Evolutionary conservation across 2,888 invertebrate species (phyloP).

Genomic region (Psylliodes chrysocephalus): DNA sequence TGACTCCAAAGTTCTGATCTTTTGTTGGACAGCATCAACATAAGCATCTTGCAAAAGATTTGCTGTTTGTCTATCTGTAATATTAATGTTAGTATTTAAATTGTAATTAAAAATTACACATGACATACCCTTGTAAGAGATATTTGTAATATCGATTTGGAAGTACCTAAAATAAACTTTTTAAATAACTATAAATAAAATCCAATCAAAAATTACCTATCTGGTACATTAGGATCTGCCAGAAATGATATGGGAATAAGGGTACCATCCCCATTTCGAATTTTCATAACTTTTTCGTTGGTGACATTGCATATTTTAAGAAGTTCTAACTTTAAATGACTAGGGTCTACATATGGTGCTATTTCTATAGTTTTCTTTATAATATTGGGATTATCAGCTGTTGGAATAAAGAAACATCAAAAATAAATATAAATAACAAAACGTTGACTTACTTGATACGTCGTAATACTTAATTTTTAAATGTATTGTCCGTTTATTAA

Average conservation of each 20-base stretch:
- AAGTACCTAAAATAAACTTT: slow-evolving; percentile 60
- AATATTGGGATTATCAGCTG: slow-evolving; percentile 51
- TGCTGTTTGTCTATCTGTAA: slow-evolving; percentile 49
- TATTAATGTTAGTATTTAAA: not conserved
- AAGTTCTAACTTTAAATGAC: slow-evolving; percentile 55
- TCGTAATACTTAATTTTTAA: slow-evolving; percentile 56
- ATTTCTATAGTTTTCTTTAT: slow-evolving; percentile 54
- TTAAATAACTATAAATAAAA: not conserved
- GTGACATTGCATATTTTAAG: slow-evolving; percentile 55
- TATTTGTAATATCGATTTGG: slow-evolving; percentile 63
- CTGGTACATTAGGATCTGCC: slow-evolving; percentile 51
- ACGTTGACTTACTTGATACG: slow-evolving; percentile 46
- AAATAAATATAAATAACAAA: not conserved
- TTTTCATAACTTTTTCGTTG: slow-evolving; percentile 64
- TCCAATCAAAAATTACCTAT: slow-evolving; percentile 18
- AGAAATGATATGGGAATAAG: slow-evolving; percentile 64
- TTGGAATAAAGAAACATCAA: slow-evolving; percentile 9
- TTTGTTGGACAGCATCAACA: slow-evolving; percentile 64
- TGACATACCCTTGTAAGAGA: slow-evolving; percentile 65
- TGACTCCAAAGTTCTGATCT: slow-evolving; percentile 63
- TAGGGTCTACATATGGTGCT: slow-evolving; percentile 53
- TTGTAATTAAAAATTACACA: too few relatives aligned
- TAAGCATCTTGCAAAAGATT: slow-evolving; percentile 63
- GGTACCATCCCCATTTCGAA: slow-evolving; percentile 62
- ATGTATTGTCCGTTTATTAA: slow-evolving; percentile 46